phyloP scores from a whole-genome alignment of 2,113 vertebrate species.

The Campylomormyrus tamandua region DNA sequence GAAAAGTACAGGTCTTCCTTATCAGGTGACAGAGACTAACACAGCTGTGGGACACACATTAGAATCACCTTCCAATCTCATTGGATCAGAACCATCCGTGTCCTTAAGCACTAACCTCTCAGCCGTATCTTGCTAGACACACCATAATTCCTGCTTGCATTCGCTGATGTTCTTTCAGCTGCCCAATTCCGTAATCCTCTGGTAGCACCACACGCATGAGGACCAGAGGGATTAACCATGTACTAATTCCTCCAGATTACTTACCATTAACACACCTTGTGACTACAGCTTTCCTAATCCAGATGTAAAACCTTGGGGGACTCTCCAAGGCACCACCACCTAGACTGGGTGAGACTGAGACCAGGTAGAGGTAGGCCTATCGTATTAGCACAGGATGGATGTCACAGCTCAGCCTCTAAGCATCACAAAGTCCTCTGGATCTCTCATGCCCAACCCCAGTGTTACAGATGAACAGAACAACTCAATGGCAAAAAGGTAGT shows the following conservation, averaged over 20 bases:
- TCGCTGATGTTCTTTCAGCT: conserved; percentile 18
- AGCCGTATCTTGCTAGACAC: background rate
- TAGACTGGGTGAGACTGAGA: background rate
- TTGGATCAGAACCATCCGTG: background rate
- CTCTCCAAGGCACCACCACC: background rate
- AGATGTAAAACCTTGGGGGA: background rate
- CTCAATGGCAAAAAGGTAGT: background rate
- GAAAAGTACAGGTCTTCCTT: background rate
- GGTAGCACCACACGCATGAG: conserved; percentile 6
- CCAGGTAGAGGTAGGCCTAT: background rate
- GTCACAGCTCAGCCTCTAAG: background rate
- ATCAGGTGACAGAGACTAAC: background rate
- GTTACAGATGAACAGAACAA: background rate
- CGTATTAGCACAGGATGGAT: background rate
- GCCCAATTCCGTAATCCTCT: conserved; percentile 13
- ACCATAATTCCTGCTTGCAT: background rate
- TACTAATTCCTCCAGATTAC: background rate
- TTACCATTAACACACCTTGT: background rate
- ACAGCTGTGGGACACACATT: background rate
- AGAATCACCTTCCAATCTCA: background rate
- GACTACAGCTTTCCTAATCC: background rate
- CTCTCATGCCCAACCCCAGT: background rate
- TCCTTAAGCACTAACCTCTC: background rate
- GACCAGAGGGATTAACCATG: conserved; percentile 17
- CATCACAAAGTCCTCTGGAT: background rate